These are phyloP conservation scores for human DNA, from an alignment of 2,113 vertebrate genomes.

Conservation along the genomic window GRCh38 chr2:38980001-38980500, in stretches of 20 bases:
- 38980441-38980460: neutral
- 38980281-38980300: conserved; percentile 14
- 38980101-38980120: conserved; percentile 6
- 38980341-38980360: conserved; percentile 38
- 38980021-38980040: neutral
- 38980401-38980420: conserved; percentile 1
- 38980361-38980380: neutral
- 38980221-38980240: conserved; percentile 37
- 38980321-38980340: neutral
- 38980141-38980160: neutral
- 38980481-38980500: neutral
- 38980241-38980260: conserved; percentile 42
- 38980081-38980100: neutral
- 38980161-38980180: conserved; percentile 43
- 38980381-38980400: neutral
- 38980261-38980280: conserved; percentile 18
- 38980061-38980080: neutral
- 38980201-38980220: conserved; percentile 17
- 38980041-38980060: neutral
- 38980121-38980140: neutral
- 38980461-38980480: neutral
- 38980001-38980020: neutral
- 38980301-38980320: conserved; percentile 6
- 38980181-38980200: conserved; percentile 3
- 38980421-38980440: neutral